Conservation (phyloP, 2,797 vertebrate genomes). For the Prionace glauca region DNA sequence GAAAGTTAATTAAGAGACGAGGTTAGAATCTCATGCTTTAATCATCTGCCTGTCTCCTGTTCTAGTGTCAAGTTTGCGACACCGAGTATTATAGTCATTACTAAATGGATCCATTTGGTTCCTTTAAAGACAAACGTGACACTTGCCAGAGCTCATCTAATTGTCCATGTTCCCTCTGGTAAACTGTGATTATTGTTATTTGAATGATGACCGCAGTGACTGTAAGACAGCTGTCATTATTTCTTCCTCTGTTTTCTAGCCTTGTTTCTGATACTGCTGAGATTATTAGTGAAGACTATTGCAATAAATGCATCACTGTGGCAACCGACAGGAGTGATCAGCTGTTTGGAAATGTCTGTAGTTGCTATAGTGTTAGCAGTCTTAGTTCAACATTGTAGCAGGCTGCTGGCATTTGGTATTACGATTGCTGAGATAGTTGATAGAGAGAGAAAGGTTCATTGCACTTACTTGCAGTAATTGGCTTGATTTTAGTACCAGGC, state of each 20-base stretch:
- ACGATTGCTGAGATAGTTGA: not conserved
- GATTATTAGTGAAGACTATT: not conserved
- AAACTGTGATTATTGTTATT: not conserved
- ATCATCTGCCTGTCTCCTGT: not conserved
- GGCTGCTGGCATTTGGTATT: not conserved
- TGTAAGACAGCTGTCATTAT: not conserved
- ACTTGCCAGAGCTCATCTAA: not conserved
- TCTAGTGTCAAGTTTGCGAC: not conserved
- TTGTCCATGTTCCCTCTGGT: not conserved
- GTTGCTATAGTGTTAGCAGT: not conserved
- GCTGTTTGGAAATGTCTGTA: not conserved
- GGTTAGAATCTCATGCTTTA: not conserved
- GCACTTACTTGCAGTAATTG: not conserved
- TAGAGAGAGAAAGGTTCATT: not conserved
- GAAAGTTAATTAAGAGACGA: conserved; percentile 11
- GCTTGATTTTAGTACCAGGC: not conserved
- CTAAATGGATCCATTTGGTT: conserved; percentile 3
- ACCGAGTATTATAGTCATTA: not conserved
- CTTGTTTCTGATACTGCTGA: not conserved
- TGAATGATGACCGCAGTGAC: not conserved
- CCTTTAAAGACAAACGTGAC: not conserved
- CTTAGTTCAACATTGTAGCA: too few species aligned
- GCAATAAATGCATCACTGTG: not conserved
- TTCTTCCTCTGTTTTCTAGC: not conserved
- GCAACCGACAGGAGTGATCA: not conserved